Conservation (phyloP, 2,797 vertebrate species). For the Prunella strophiata region DNA sequence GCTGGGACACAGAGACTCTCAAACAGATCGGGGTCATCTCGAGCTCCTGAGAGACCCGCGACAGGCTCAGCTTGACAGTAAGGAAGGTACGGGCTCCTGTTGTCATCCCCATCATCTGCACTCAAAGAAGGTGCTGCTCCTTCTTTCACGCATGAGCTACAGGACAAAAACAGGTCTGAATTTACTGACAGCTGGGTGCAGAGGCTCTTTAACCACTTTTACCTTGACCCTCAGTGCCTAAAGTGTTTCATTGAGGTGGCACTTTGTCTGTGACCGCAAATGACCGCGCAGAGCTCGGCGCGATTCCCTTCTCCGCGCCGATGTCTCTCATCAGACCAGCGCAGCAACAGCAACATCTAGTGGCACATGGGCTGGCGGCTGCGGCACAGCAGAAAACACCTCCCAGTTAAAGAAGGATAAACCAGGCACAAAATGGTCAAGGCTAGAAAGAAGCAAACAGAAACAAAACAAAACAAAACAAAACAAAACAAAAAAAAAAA, state of each 20-base stretch:
- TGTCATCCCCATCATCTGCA: accelerated
- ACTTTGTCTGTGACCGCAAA: neutral
- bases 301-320: accelerated
- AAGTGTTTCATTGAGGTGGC: neutral
- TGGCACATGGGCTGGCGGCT: neutral
- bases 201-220: neutral
- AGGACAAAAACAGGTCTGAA: neutral
- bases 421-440: neutral
- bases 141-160: accelerated
- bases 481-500: too few species aligned
- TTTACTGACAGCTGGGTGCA: neutral
- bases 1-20: too few species aligned
- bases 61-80: neutral
- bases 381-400: neutral
- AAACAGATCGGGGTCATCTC: too few species aligned
- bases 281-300: accelerated
- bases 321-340: neutral
- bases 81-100: accelerated
- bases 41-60: too few species aligned
- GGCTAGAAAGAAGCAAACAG: neutral
- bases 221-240: neutral
- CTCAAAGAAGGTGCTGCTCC: neutral
- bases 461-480: neutral
- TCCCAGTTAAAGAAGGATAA: accelerated
- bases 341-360: constrained; percentile 54